phyloP scores from a whole-genome alignment of 1,140 invertebrate species.

The Paraescarpia echinospica region DNA sequence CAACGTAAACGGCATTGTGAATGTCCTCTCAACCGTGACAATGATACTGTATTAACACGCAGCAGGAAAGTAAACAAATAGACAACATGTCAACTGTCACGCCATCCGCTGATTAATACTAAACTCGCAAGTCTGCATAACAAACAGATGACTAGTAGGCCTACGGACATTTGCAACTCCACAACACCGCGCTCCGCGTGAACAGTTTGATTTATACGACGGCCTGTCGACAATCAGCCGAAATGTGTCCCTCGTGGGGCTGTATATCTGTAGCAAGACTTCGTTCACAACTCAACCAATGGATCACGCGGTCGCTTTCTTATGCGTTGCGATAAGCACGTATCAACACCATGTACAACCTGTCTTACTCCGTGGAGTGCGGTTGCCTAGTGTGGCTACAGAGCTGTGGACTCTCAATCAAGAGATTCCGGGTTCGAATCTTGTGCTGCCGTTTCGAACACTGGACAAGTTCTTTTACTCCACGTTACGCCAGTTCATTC shows the following conservation, averaged over 20 bases:
- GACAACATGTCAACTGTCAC: not conserved
- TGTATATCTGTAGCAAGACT: not conserved
- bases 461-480: too few species aligned
- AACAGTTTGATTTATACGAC: not conserved
- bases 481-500: too few species aligned
- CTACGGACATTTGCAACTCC: not conserved
- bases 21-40: not conserved
- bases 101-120: not conserved
- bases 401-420: too few species aligned
- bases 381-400: too few species aligned
- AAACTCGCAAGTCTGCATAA: not conserved
- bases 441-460: too few species aligned
- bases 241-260: not conserved
- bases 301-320: too few species aligned
- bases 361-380: not conserved
- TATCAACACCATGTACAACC: not conserved
- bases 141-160: not conserved
- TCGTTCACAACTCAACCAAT: not conserved
- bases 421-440: too few species aligned
- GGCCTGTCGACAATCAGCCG: not conserved
- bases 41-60: not conserved
- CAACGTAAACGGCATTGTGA: not conserved
- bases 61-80: not conserved
- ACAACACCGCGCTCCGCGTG: not conserved
- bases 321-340: not conserved